These are phyloP conservation scores for Chrysaora quinquecirrha DNA, from an alignment of 30 jellyfish, hydroid and myxozoan genomes.

Conservation along the genomic window DNA sequence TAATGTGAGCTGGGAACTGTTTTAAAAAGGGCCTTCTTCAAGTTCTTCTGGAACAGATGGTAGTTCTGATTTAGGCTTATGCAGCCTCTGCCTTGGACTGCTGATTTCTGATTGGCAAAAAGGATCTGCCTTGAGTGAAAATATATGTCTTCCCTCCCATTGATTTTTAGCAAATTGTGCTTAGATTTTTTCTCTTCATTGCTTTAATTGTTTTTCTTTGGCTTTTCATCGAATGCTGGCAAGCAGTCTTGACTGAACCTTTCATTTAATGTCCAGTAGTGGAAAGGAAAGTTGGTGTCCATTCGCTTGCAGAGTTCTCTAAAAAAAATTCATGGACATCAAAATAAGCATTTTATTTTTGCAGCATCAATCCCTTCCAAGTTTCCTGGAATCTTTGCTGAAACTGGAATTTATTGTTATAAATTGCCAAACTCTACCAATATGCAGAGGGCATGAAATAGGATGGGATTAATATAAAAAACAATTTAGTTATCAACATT, in stretches of 20 bases:
- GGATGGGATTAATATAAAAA: background rate
- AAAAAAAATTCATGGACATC: background rate
- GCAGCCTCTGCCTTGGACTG: constrained; percentile 8
- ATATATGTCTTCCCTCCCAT: background rate
- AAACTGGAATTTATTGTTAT: background rate
- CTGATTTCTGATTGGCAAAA: background rate
- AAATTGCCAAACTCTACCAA: background rate
- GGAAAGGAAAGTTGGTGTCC: background rate
- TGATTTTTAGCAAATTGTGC: background rate
- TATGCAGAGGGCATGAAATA: background rate
- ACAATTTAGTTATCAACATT: background rate
- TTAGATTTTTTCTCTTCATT: background rate
- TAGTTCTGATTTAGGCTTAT: background rate
- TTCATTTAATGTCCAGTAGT: no score
- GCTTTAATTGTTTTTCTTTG: background rate
- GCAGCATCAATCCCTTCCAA: background rate
- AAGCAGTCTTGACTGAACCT: background rate
- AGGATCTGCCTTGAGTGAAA: background rate
- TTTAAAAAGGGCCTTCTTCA: background rate
- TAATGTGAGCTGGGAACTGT: background rate
- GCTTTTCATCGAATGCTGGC: background rate
- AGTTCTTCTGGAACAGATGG: constrained; percentile 4
- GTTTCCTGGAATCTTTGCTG: background rate
- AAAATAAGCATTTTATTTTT: background rate
- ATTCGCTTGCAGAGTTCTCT: constrained; percentile 1